phyloP scores from a whole-genome alignment of 2,797 vertebrate species.

The Acanthornis magna region DNA sequence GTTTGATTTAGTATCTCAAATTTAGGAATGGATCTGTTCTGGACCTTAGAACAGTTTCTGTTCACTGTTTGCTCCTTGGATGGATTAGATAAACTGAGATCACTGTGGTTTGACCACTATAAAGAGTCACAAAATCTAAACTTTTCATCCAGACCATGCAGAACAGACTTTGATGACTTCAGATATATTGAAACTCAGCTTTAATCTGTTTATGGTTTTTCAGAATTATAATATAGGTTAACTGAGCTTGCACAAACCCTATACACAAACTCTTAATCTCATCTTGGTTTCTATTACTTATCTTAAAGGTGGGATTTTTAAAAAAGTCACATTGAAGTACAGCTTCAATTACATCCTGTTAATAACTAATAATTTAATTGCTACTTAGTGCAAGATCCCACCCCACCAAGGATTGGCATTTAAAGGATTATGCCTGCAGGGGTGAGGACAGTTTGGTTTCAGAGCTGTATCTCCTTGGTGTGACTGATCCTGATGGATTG shows the following conservation, averaged over 20 bases:
- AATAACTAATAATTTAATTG: conserved; percentile 60
- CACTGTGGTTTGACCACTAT: not conserved
- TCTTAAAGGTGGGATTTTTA: not conserved
- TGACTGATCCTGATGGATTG: conserved; percentile 26
- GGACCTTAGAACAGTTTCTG: not conserved
- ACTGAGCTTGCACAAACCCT: not conserved
- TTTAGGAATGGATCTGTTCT: not conserved
- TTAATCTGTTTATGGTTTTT: conserved; percentile 8
- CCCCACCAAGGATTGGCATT: conserved; percentile 25
- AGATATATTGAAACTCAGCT: not conserved
- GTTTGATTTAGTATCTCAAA: not conserved
- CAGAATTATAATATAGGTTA: not conserved
- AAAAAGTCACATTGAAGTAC: not conserved
- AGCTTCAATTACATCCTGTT: conserved; percentile 45
- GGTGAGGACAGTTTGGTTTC: conserved; percentile 37
- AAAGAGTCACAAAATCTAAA: not conserved
- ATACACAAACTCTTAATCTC: not conserved
- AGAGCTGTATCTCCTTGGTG: conserved; percentile 29
- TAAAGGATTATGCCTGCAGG: conserved; percentile 39
- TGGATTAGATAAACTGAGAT: not conserved
- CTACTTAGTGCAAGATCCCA: not conserved
- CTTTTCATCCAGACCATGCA: not conserved
- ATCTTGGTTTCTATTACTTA: not conserved
- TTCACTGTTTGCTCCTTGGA: not conserved
- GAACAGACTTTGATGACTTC: not conserved